Conservation (phyloP, 2,797 vertebrate species). For the Huso huso region DNA sequence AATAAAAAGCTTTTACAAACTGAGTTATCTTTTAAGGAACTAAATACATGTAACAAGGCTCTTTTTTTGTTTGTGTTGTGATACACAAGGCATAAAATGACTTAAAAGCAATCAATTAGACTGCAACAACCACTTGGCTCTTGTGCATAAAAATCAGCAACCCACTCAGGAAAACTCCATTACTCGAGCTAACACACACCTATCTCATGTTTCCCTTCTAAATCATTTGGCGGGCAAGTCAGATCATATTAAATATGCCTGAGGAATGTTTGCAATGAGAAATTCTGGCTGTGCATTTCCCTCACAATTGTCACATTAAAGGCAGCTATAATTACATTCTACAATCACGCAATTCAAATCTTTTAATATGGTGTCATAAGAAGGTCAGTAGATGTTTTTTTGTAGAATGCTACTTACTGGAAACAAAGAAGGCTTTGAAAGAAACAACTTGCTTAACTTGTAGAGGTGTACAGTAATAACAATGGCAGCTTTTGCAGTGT, state of each 20-base stretch:
- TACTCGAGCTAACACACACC: neutral
- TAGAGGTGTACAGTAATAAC: no score
- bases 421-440: conserved; percentile 1
- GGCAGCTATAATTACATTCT: neutral
- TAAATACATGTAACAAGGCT: neutral
- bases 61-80: neutral
- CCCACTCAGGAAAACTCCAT: neutral
- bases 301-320: neutral
- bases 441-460: neutral
- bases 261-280: neutral
- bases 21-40: neutral
- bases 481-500: no score
- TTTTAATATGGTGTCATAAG: neutral
- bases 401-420: neutral
- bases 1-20: neutral
- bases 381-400: neutral
- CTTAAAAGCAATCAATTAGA: conserved; percentile 3
- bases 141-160: neutral
- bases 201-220: neutral
- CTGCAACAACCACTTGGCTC: neutral
- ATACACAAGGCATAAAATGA: neutral
- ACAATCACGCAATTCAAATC: neutral
- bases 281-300: neutral
- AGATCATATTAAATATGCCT: conserved; percentile 2
- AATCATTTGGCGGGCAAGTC: neutral